Evolutionary conservation across 2,797 vertebrate species (phyloP), one percentile per base, ranked within the genome.

Genomic region (Gadopsis marmoratus): DNA sequence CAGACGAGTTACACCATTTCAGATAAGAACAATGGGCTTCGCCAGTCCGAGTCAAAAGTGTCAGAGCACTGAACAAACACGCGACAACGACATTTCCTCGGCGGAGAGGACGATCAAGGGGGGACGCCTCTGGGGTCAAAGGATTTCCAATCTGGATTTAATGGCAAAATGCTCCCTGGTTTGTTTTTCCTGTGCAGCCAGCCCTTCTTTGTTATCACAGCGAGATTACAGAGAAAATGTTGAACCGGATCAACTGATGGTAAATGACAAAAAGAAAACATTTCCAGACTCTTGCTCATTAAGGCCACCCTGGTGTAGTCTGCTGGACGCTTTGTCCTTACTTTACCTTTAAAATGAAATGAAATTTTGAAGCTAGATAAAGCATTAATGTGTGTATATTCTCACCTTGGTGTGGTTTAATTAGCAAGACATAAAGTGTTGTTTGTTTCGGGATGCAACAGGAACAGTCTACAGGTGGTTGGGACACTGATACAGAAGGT

Each of bases 1-100:
- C 76, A 79, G 75, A 73, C 39, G 3, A 79, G 85, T 83, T 90
- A 19, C 66, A 87, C 69, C 61, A 66, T 88, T 82, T 75, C 73
- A 87, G 89, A 93, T 92, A 79, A 91, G 89, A 91, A 93, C 88
- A 90, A 91, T 91, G 80, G 83, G 58, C 71, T 85, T 39, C 82
- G 78, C 82, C 74, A 77, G 75, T 53, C 54, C 9, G 37, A 89
- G 90, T 86, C 85, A 78, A 87, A 91, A 91, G 89, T 94, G 91
- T 93, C 93, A 88, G 82, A 77, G 71, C 50, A 3, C 93, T 94
- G 88, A 93, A 93, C 47, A 94, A 95, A 95, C 93, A 95, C 8
- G 17, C 4, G 45, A 90, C 86, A 60, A 58, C 62, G 43, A 63
- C 23, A 73, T 86, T 93, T 93, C 91, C 93, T 84, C 39, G 1